Percentiles rank a stretch among this genome's conserved stretches.
These are phyloP conservation scores for Pegea sp. DNA, from an alignment of 23 tunicate genomes.

Conservation along the genomic window DNA sequence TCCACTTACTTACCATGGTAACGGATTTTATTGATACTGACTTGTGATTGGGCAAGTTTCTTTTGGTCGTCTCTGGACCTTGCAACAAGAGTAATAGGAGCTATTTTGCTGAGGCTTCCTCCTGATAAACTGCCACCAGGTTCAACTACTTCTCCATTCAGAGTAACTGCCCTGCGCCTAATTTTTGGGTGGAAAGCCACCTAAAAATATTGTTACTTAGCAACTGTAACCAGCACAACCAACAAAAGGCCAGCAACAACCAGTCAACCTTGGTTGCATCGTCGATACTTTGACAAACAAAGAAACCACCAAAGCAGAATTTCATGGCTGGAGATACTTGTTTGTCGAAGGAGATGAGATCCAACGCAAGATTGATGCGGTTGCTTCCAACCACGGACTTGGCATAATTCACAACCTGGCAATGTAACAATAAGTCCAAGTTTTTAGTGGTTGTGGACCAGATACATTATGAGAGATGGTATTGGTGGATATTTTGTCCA, in stretches of 20 bases:
- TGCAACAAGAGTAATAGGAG: no score
- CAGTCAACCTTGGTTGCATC: slow-evolving; percentile 49
- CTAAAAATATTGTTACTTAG: slow-evolving; percentile 7
- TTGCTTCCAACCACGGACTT: slow-evolving; percentile 61
- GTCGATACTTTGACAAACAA: slow-evolving; percentile 53
- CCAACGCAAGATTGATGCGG: slow-evolving; percentile 59
- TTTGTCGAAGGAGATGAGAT: slow-evolving; percentile 17
- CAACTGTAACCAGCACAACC: background rate
- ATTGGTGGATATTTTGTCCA: slow-evolving; percentile 47
- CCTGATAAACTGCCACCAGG: slow-evolving; percentile 87
- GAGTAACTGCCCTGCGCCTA: slow-evolving; percentile 43
- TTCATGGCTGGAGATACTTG: slow-evolving; percentile 45
- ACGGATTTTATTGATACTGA: no score
- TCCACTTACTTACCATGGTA: slow-evolving; percentile 10
- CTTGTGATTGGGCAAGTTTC: slow-evolving; percentile 36
- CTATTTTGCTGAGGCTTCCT: slow-evolving; percentile 22
- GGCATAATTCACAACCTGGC: slow-evolving; percentile 38
- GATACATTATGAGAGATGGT: slow-evolving; percentile 8
- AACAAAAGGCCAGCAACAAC: background rate
- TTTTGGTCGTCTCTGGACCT: no score
- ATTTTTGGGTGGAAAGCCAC: slow-evolving; percentile 80
- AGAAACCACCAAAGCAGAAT: slow-evolving; percentile 42
- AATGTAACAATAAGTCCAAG: background rate
- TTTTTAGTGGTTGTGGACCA: no score
- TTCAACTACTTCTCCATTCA: slow-evolving; percentile 80